A percentile compares a stretch with the other conserved stretches of the same genome.
phyloP scores from a whole-genome alignment of 2,797 vertebrate species.

The Lutjanus campechanus region DNA sequence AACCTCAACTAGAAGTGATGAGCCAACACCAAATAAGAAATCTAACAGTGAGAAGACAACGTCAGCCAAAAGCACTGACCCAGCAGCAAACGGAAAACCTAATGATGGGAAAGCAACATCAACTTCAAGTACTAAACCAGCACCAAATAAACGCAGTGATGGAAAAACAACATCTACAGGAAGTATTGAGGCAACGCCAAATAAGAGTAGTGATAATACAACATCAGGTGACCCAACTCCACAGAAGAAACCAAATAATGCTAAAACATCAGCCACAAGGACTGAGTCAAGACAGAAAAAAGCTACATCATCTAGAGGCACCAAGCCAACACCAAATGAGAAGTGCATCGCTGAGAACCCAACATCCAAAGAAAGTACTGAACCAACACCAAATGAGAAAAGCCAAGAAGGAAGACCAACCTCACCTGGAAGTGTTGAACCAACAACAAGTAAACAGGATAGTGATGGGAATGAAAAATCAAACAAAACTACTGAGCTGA shows the following conservation, averaged over 20 bases:
- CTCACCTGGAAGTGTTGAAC: neutral
- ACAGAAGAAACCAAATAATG: neutral
- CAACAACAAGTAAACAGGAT: slow-evolving; percentile 10
- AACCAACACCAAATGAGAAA: neutral
- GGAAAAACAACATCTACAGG: neutral
- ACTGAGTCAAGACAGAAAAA: neutral
- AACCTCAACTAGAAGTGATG: neutral
- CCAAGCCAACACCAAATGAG: neutral
- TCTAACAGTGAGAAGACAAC: neutral
- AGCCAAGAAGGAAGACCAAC: neutral
- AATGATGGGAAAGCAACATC: neutral
- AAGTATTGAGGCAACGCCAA: neutral
- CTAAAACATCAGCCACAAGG: neutral
- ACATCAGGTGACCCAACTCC: too few species aligned
- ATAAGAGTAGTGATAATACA: too few species aligned
- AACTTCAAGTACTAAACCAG: neutral
- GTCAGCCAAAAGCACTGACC: neutral
- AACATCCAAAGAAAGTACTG: neutral
- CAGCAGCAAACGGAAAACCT: neutral
- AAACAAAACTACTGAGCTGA: neutral
- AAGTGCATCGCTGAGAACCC: neutral
- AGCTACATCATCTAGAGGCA: too few species aligned
- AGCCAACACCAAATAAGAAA: neutral
- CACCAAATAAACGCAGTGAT: neutral
- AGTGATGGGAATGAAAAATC: neutral